Evolutionary conservation across 1,140 invertebrate genomes (phyloP), one percentile per base, ranked within the genome.

Genomic region (Leucophenga varia): DNA sequence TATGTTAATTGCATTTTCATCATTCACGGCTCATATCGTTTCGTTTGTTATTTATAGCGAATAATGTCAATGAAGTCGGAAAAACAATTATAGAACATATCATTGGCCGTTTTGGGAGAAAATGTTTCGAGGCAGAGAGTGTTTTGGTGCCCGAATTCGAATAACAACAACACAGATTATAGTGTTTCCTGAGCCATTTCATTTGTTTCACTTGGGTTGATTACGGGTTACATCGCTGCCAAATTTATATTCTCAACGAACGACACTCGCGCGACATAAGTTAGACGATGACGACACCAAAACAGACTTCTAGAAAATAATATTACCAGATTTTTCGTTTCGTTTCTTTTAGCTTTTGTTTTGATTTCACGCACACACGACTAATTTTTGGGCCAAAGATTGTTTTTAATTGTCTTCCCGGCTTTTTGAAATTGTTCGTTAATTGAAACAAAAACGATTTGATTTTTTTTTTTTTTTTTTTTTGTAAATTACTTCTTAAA

Each of bases 61-160:
- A 70, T 42, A 46, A 57, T 70, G 61, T 68, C 58, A 55, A n/a
- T 65, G 60, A 51, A 45, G 34, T 34, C 35, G 36, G 44, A 56
- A 59, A 54, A 55, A 59, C 56, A 59, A 59, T 59, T 59, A 46
- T 49, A 54, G 52, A 14, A 55, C 18, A 44, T 49, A 50, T 51
- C 34, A 52, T 25, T 49, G 46, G 45, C 46, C 54, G 54, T 49
- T 51, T 55, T 49, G 46, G 78, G 45, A 39, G 48, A 40, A 79
- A 54, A 14, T 43, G 41, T 21, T 17, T 35, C 34, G 16, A 13
- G 5, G 39, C 25, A 16, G 35, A 25, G 36, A 46, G 79, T 82
- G 84, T 86, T 86, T 86, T 86, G 84, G 84, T 85, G 84, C 83
- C 84, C 37, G 43, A 19, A 22, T 21, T n/a, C 32, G 28, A 39